Percentiles rank a stretch among this genome's conserved stretches.
These are phyloP conservation scores for Sterrhoptilus dennistouni DNA, from an alignment of 2,113 vertebrate species.

Conservation along the genomic window DNA sequence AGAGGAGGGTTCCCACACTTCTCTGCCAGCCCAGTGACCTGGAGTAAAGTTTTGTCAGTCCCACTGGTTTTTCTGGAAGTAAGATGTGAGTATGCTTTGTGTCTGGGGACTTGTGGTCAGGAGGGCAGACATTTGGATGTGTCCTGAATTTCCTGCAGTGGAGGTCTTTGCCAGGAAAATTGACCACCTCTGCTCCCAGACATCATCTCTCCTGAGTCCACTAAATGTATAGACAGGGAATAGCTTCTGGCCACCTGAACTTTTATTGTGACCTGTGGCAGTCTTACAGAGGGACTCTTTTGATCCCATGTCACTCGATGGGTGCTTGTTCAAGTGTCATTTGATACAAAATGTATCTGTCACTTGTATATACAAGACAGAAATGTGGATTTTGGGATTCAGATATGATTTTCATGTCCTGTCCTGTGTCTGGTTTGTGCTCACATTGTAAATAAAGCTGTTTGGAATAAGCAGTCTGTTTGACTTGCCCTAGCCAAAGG, in stretches of 20 bases:
- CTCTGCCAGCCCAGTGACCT: background rate
- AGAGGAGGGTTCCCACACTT: background rate
- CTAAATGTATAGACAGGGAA: background rate
- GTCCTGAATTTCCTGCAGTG: background rate
- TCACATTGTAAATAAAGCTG: background rate
- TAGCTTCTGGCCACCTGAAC: background rate
- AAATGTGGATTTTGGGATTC: background rate
- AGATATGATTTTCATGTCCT: background rate
- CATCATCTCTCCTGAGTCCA: background rate
- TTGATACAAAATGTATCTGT: background rate
- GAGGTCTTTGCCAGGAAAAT: background rate
- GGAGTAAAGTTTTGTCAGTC: background rate
- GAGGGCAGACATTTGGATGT: background rate
- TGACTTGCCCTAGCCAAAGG: background rate
- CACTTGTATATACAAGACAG: background rate
- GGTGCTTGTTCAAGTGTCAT: background rate
- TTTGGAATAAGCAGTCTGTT: background rate
- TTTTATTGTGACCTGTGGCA: background rate
- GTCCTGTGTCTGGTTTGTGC: background rate
- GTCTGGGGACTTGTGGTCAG: background rate
- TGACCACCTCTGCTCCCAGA: background rate
- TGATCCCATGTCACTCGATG: background rate
- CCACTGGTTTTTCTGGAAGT: background rate
- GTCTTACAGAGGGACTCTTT: background rate
- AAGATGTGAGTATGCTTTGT: accelerated